Conservation (phyloP, 1,140 invertebrate species). For the Caenorhabditis remanei region DNA sequence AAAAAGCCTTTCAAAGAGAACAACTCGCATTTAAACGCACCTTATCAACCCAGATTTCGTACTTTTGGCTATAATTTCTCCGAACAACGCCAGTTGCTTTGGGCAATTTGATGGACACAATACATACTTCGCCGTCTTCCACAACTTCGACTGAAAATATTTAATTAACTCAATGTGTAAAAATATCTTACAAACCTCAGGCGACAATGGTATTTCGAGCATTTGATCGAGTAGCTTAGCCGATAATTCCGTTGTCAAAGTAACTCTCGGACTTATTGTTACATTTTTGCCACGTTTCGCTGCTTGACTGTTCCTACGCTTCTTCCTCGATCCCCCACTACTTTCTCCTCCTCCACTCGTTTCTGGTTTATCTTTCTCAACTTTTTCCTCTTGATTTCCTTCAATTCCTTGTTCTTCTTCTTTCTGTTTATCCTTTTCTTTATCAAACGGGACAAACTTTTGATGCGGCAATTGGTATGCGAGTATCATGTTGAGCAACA, state of each 20-base stretch:
- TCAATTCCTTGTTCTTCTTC: not conserved
- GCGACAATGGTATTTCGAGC: slow-evolving; percentile 14
- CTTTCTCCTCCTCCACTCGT: not conserved
- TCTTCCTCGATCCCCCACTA: not conserved
- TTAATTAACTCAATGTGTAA: not conserved
- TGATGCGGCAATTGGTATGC: slow-evolving; percentile 55
- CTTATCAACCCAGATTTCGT: not conserved
- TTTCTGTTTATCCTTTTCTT: slow-evolving; percentile 19
- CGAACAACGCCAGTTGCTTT: not conserved
- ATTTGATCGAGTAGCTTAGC: not conserved
- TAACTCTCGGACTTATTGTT: slow-evolving; percentile 10
- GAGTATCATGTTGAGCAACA: slow-evolving; percentile 37
- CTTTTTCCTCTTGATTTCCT: not conserved
- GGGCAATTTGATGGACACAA: slow-evolving; percentile 1
- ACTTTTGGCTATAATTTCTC: slow-evolving; percentile 1
- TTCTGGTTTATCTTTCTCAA: not conserved
- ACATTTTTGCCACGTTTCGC: slow-evolving; percentile 49
- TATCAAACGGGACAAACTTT: not conserved
- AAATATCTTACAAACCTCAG: not conserved
- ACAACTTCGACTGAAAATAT: slow-evolving; percentile 46
- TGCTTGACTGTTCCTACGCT: not conserved
- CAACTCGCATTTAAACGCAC: not conserved
- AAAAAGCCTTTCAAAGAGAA: not conserved
- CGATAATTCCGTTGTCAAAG: not conserved
- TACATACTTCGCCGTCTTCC: slow-evolving; percentile 41